Conservation (phyloP, 1,140 invertebrate genomes). For the Mesaphorura yosii region DNA sequence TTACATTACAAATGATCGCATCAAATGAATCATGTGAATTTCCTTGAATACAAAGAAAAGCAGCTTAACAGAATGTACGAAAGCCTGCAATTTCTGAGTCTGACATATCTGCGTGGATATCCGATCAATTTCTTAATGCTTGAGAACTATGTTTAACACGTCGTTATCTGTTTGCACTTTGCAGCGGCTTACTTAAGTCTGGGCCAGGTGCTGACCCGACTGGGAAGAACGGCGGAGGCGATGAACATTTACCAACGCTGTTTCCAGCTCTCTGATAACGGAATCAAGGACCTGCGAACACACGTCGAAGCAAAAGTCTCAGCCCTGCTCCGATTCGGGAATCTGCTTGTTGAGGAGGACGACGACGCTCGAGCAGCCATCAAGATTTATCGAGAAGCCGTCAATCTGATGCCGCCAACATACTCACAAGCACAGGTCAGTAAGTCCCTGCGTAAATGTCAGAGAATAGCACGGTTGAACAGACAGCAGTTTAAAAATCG, state of each 20-base stretch:
- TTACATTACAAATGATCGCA: no score
- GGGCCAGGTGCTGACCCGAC: conserved; percentile 69
- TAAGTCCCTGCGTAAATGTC: not conserved
- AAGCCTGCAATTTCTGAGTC: no score
- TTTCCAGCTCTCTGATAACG: conserved; percentile 66
- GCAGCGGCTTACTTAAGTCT: conserved; percentile 91
- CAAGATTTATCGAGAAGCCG: conserved; percentile 75
- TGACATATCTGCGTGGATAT: no score
- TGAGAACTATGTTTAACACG: no score
- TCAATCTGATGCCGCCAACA: conserved; percentile 63
- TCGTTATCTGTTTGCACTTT: conserved; percentile 13
- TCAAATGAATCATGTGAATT: no score
- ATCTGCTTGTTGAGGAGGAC: conserved; percentile 69
- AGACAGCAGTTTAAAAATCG: not conserved
- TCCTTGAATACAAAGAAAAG: no score
- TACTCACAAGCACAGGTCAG: conserved; percentile 61
- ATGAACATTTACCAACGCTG: conserved; percentile 68
- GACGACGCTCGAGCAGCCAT: conserved; percentile 71
- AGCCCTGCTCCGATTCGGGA: conserved; percentile 78
- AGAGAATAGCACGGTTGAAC: not conserved
- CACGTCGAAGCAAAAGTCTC: conserved; percentile 83
- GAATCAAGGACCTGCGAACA: conserved; percentile 73
- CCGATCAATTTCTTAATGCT: no score
- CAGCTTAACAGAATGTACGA: no score
- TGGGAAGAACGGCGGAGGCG: conserved; percentile 70